These are phyloP conservation scores for Resseliella maxima DNA, from an alignment of 2,888 invertebrate genomes.

Conservation along the genomic window DNA sequence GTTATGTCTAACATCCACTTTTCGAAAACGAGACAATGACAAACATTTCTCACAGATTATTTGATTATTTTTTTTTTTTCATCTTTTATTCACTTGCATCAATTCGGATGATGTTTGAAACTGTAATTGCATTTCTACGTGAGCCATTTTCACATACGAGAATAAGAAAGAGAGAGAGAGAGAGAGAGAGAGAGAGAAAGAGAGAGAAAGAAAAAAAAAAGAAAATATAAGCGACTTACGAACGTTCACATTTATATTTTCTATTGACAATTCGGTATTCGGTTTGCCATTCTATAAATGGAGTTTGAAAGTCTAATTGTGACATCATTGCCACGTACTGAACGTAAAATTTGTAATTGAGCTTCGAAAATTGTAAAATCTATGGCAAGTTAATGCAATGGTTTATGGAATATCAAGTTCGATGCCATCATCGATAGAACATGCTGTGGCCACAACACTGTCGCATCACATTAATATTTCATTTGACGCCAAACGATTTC, in stretches of 20 bases:
- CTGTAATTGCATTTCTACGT: constrained; percentile 14
- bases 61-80: too few species aligned
- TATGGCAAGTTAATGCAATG: not conserved
- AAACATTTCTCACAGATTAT: not conserved
- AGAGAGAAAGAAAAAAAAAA: too few species aligned
- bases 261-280: not conserved
- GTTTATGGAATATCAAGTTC: constrained; percentile 7
- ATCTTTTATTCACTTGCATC: too few species aligned
- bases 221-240: too few species aligned
- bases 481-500: constrained; percentile 18
- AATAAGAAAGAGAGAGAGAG: too few species aligned
- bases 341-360: not conserved
- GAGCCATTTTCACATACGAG: not conserved
- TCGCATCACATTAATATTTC: not conserved
- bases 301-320: constrained; percentile 13
- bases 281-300: not conserved
- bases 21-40: not conserved
- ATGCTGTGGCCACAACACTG: not conserved
- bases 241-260: constrained; percentile 15
- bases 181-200: too few species aligned
- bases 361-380: not conserved
- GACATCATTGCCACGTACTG: not conserved
- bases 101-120: not conserved
- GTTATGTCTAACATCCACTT: constrained; percentile 14
- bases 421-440: not conserved